Evolutionary conservation across 2,888 invertebrate species (phyloP).

Genomic region (Calameuta idolon): DNA sequence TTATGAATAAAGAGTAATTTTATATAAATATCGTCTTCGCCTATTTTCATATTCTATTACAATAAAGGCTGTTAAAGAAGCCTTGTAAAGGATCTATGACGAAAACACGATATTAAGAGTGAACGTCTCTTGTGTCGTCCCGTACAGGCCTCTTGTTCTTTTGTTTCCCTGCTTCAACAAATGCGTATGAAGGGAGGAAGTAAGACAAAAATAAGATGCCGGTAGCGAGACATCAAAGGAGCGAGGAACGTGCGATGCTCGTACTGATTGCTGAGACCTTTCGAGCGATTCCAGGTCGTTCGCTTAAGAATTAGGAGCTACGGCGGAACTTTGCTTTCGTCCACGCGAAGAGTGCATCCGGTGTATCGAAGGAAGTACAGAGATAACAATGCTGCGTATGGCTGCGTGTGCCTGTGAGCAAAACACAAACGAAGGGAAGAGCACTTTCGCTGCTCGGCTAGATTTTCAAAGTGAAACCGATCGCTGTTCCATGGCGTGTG

Average conservation of each 20-base stretch:
- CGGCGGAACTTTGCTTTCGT: conserved; percentile 45
- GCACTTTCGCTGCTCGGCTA: conserved; percentile 60
- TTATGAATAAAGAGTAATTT: conserved; percentile 58
- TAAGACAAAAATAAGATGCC: too few relatives aligned
- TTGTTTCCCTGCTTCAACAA: too few relatives aligned
- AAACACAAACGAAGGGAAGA: conserved; percentile 26
- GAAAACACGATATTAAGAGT: too few relatives aligned
- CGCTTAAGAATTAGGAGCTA: not conserved
- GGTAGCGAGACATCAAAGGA: too few relatives aligned
- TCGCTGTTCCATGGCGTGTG: conserved; percentile 63
- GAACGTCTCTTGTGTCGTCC: too few relatives aligned
- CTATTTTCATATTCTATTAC: too few relatives aligned
- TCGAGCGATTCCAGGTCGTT: not conserved
- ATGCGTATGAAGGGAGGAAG: too few relatives aligned
- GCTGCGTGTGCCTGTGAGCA: not conserved
- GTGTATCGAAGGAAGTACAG: conserved; percentile 44
- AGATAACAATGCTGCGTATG: conserved; percentile 5
- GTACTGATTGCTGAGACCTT: too few relatives aligned
- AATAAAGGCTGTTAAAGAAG: too few relatives aligned
- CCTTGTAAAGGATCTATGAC: too few relatives aligned
- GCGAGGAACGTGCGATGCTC: too few relatives aligned
- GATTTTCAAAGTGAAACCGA: conserved; percentile 60
- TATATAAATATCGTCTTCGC: conserved; percentile 27
- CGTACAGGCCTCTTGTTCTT: too few relatives aligned
- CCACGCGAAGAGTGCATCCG: conserved; percentile 54